Base-by-base conservation (phyloP, 2,113 vertebrate genomes). In the Tylochromis polylepis region DNA sequence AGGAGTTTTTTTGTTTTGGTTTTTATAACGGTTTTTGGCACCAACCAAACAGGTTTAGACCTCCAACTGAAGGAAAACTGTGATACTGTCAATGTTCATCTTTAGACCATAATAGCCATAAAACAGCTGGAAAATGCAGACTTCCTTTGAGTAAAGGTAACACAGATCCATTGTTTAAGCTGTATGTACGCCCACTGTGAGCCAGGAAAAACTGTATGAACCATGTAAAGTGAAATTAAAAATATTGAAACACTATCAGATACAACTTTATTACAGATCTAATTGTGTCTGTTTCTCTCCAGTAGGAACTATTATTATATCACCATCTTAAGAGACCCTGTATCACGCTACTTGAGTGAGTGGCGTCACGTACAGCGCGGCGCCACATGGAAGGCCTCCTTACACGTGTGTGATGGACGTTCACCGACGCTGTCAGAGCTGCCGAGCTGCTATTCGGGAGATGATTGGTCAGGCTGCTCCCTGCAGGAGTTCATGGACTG, bases 281-380 rank as follows among this genome's bases (percentile, higher is more conserved):
- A 41, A 82, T 24, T 6, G 43, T 7, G 22, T 80, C 10, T 84
- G 81, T 79, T 81, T 60, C 67, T 82, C 49, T 90, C 72, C 87
- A 94, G 58, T 75, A 98, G 98, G 95, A 98, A 99, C 89, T 99
- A 98, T 94, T 98, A 99, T 95, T 99, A 99, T 58, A 99, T 99
- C 91, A 99, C 99, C 57, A 99, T 99, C 91, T 95, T 99, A 90
- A 96, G 99, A 85, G 98, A 99, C 91, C 99, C 98, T 0, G 98
- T 99, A 22, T 99, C 98, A 16, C 97, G 99, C 1, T 99, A 98
- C 95, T 92, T 99, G 90, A 99, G 99, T 0, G 98, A 99, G 85
- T 99, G 98, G 99, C 96, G 98, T 70, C 99, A 99, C 0, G 99
- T 99, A 41, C 98, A 99, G 89, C 97, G 98, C 2, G 99, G 98